Conservation (phyloP, 2,888 invertebrate species). For the Tenthredo livida region DNA sequence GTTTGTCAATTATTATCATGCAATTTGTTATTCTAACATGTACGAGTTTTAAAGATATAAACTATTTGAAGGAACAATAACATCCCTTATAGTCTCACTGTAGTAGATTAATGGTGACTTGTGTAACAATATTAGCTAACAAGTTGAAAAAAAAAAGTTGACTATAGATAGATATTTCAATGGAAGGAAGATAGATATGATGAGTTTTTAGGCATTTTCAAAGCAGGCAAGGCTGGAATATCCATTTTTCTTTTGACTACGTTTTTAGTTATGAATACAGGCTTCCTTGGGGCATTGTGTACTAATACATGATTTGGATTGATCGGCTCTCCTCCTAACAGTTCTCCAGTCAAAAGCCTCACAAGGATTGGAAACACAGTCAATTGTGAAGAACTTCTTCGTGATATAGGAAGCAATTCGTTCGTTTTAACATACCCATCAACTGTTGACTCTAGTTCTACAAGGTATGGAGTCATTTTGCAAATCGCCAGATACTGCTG, state of each 20-base stretch:
- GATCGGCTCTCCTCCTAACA: slow-evolving; percentile 64
- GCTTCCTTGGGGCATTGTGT: slow-evolving; percentile 66
- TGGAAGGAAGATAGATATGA: slow-evolving; percentile 56
- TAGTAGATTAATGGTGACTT: no score
- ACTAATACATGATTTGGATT: slow-evolving; percentile 63
- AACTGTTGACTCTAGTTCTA: slow-evolving; percentile 63
- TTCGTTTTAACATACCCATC: slow-evolving; percentile 63
- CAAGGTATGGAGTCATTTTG: slow-evolving; percentile 65
- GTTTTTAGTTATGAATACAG: slow-evolving; percentile 70
- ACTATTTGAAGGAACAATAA: neutral
- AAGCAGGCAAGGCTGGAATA: slow-evolving; percentile 8
- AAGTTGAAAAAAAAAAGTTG: neutral
- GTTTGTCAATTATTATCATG: neutral
- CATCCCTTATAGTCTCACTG: no score
- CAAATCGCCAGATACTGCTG: slow-evolving; percentile 68
- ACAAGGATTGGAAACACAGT: slow-evolving; percentile 62
- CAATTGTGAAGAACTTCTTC: slow-evolving; percentile 56
- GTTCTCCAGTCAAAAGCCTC: slow-evolving; percentile 69
- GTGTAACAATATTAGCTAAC: neutral
- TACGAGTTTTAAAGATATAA: neutral
- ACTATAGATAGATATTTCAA: slow-evolving; percentile 27
- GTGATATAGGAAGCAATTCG: slow-evolving; percentile 60
- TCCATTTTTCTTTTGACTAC: slow-evolving; percentile 61
- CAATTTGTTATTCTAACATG: neutral
- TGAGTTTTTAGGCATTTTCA: slow-evolving; percentile 49